phyloP scores from a whole-genome alignment of 30 jellyfish, hydroid and myxozoan genomes.

The Mastigias papua region DNA sequence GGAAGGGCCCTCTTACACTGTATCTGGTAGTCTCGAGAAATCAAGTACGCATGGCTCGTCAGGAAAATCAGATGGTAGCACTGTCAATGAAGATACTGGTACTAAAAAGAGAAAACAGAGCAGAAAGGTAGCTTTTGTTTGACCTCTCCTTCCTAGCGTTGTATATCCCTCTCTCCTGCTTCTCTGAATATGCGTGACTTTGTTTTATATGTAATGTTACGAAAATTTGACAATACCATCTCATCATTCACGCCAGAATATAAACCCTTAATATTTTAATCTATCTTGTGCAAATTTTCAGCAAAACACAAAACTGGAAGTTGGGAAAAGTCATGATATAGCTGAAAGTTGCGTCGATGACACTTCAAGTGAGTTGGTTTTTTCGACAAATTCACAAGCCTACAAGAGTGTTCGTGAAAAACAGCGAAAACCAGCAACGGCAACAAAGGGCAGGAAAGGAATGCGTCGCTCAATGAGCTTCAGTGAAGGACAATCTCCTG shows the following conservation, averaged over 20 bases:
- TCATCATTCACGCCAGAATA: too few relatives aligned
- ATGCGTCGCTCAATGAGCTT: constrained; percentile 95
- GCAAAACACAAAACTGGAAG: background rate
- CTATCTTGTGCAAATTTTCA: too few relatives aligned
- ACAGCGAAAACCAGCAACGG: too few relatives aligned
- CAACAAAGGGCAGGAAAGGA: constrained; percentile 29
- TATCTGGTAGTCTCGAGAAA: background rate
- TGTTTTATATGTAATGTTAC: too few relatives aligned
- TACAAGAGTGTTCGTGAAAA: constrained; percentile 45
- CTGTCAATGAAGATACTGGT: background rate
- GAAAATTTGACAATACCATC: too few relatives aligned
- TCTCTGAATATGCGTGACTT: too few relatives aligned
- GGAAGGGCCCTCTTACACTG: background rate
- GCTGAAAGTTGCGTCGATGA: constrained; percentile 12
- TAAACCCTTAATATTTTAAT: too few relatives aligned
- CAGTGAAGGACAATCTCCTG: constrained; percentile 84
- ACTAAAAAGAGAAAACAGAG: constrained; percentile 11
- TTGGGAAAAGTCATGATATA: background rate
- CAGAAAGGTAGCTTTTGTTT: constrained; percentile 6
- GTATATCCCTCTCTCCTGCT: background rate
- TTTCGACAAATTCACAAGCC: constrained; percentile 55
- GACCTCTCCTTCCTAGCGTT: background rate
- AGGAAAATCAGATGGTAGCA: background rate
- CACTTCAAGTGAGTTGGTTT: constrained; percentile 11
- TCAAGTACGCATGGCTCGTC: background rate